Base-by-base conservation (phyloP, 2,888 invertebrate species). In the Calameuta pallipes region DNA sequence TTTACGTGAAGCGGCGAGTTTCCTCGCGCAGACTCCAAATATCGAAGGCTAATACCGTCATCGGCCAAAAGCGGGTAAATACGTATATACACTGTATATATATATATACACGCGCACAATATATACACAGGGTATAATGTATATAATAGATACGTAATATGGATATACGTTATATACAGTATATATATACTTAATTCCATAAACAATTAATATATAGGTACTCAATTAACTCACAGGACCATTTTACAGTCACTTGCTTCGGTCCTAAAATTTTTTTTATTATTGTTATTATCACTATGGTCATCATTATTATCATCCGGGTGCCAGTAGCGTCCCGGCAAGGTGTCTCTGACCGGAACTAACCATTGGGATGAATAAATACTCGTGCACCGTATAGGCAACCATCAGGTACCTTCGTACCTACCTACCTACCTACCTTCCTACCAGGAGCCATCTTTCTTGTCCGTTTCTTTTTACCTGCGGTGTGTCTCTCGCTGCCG, bases 1-100 rank as follows among this genome's bases (percentile, higher is more conserved):
- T 56, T 56, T 23, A 56, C 56, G 56, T 2, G 56, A 56, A 56
- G 78, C 81, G 80, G 81, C 83, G 82, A 82, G 82, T 82, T 82
- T 83, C 81, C 82, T 83, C 84, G 84, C 87, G 85, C 87, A 87
- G 85, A 86, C 87, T 86, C 85, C 83, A 80, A 71, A 71, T 23
- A 23, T 71, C 34, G 31, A 34, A 71, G 71, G 71, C 23, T 31
- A 71, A 71, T 34, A 56, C 23, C 56, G 56, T 15, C 56, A 23
- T 23, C 56, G 1, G 23, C 23, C 1, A 56, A 23, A 56, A 23
- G 9, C 9, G 23, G 23, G 56, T 56, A 56, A 56, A 56, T 56
- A 56, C 23, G 23, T 56, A 56, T 56, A 23, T 56, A 56, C 6
- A 56, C 56, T 9, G 1, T 56, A 9, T 23, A 56, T 56, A 56